Evolutionary conservation across 2,113 vertebrate genomes (phyloP), one percentile per base, ranked within the genome.

Genomic region (Nycticorax nycticorax): DNA sequence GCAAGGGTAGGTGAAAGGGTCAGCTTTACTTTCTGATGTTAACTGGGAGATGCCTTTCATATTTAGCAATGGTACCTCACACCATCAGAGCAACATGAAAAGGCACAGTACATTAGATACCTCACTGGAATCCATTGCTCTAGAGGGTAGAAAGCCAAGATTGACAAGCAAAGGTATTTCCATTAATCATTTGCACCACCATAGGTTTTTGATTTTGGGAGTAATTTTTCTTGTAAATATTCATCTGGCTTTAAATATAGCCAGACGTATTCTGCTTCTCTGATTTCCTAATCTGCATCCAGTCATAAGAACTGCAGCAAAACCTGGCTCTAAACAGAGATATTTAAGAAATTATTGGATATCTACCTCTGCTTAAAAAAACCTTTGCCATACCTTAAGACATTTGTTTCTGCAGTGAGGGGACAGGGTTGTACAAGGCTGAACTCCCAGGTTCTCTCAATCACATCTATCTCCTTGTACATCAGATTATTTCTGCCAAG

Each of bases 401-500:
- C 1, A 0, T 15, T 63, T 81, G 41, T 45, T 92, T 93, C 83
- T 85, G 12, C 57, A 85, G 32, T 27, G 74, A 88, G 28, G 27
- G 32, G 50, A 88, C 26, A 69, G 50, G 26, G 18, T 8, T 85
- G 53, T 37, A 84, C 14, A 43, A n/a, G 56, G 24, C 66, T 76
- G 57, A 85, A 76, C 32, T 85, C 27, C 39, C 74, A 91, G 26
- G n/a, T 52, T 88, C 66, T 76, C 91, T 33, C 66, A 73, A 60
- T 88, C 93, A 59, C 33, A 8, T 56, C 76, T 57, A 66, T 90
- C 92, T 96, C 79, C 27, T 27, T 60, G 50, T 41, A 45, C 59
- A n/a, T 95, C 89, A 80, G 33, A 68, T 89, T 96, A 47, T 76
- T 94, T 85, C 67, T 91, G 86, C 69, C 55, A 52, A 71, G 55